phyloP scores from a whole-genome alignment of 2,113 vertebrate species.

The Gymnogyps californianus region DNA sequence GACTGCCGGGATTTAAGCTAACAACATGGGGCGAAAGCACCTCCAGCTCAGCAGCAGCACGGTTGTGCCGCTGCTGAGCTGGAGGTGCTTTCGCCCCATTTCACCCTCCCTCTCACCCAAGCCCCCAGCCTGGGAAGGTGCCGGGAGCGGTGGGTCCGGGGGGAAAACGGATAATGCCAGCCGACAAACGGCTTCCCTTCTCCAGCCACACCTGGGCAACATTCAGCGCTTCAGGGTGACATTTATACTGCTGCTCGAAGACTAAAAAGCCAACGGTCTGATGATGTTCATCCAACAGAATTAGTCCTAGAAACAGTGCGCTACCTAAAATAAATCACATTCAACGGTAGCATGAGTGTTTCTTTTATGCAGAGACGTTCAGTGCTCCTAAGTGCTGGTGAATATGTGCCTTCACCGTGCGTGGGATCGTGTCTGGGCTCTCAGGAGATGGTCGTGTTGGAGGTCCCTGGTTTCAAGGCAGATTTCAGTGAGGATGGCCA shows the following conservation, averaged over 20 bases:
- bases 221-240: fast-evolving
- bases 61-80: background rate
- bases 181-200: background rate
- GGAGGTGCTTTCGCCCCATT: fast-evolving
- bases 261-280: background rate
- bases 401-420: fast-evolving
- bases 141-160: fast-evolving
- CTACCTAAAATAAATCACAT: background rate
- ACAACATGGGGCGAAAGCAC: too few species aligned
- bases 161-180: background rate
- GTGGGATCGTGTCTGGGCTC: background rate
- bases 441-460: fast-evolving
- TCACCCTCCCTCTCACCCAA: fast-evolving
- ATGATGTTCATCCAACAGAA: background rate
- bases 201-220: fast-evolving
- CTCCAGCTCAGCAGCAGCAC: background rate
- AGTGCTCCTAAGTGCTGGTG: fast-evolving
- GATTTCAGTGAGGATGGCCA: background rate
- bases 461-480: background rate
- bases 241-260: background rate
- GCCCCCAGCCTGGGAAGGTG: fast-evolving
- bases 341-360: fast-evolving
- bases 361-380: too few species aligned
- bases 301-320: fast-evolving
- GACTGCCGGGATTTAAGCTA: fast-evolving